These are phyloP conservation scores for Drosophila algonquin DNA, from an alignment of 2,888 invertebrate species.

Conservation along the genomic window DNA sequence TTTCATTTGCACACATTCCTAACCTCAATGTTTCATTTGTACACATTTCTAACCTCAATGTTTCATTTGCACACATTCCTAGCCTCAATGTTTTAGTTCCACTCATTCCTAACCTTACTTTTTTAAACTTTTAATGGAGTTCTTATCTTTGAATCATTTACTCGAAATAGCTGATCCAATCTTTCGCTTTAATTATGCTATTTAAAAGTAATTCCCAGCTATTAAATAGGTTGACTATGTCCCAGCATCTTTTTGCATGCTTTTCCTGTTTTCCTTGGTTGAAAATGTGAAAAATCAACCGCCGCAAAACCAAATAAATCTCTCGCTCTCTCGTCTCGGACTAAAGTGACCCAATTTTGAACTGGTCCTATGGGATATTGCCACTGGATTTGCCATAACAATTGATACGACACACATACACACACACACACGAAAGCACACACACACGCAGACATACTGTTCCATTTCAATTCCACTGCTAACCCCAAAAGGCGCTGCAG, in stretches of 20 bases:
- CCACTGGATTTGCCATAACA: neutral
- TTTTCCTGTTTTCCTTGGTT: neutral
- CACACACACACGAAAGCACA: neutral
- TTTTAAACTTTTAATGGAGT: too few relatives aligned
- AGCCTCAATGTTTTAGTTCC: too few relatives aligned
- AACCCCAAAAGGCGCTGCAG: slow-evolving; percentile 44
- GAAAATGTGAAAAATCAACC: neutral
- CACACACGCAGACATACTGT: slow-evolving; percentile 42
- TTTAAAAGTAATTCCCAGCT: too few relatives aligned
- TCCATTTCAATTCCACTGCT: slow-evolving; percentile 59
- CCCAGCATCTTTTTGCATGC: neutral
- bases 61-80: too few relatives aligned
- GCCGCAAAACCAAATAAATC: neutral
- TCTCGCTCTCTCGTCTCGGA: neutral
- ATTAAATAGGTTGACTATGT: neutral
- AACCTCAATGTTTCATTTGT: neutral
- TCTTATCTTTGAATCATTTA: too few relatives aligned
- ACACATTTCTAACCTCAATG: too few relatives aligned
- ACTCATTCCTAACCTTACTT: too few relatives aligned
- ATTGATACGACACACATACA: neutral
- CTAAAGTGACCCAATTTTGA: slow-evolving; percentile 26
- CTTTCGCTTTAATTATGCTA: too few relatives aligned
- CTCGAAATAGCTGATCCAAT: too few relatives aligned
- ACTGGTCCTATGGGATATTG: neutral
- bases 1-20: neutral